phyloP scores from a whole-genome alignment of 2,888 invertebrate species.

The Yponomeuta sedellus region DNA sequence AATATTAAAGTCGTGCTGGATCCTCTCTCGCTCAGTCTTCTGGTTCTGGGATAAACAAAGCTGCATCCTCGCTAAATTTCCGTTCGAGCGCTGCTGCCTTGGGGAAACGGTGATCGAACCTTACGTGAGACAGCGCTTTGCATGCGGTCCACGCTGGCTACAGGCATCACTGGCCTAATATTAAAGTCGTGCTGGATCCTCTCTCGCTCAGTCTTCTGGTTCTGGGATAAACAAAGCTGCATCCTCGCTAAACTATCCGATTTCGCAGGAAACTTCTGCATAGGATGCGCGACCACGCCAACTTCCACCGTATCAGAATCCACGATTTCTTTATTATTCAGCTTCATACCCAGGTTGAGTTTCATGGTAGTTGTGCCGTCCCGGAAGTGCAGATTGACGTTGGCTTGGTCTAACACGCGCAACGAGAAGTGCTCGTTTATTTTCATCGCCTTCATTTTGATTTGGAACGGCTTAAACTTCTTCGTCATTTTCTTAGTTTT shows the following conservation, averaged over 20 bases:
- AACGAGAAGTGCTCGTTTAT: slow-evolving; percentile 65
- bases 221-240: slow-evolving; percentile 47
- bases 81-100: background rate
- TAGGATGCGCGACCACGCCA: slow-evolving; percentile 41
- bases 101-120: background rate
- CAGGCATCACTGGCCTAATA: slow-evolving; percentile 28
- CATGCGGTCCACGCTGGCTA: background rate
- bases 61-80: slow-evolving; percentile 50
- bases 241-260: slow-evolving; percentile 55
- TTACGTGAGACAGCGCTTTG: background rate
- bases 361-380: slow-evolving; percentile 59
- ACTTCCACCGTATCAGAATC: slow-evolving; percentile 57
- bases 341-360: slow-evolving; percentile 65
- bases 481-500: slow-evolving; percentile 57
- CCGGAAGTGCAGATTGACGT: slow-evolving; percentile 54
- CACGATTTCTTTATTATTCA: slow-evolving; percentile 69
- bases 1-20: slow-evolving; percentile 43
- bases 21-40: slow-evolving; percentile 38
- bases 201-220: slow-evolving; percentile 43
- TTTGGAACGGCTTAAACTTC: slow-evolving; percentile 62
- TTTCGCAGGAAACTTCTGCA: slow-evolving; percentile 37
- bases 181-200: slow-evolving; percentile 43
- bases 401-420: slow-evolving; percentile 59
- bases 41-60: slow-evolving; percentile 47
- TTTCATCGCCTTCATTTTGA: slow-evolving; percentile 65